These are phyloP conservation scores for Hippocampus abdominalis DNA, from an alignment of 2,113 vertebrate species.

Conservation along the genomic window DNA sequence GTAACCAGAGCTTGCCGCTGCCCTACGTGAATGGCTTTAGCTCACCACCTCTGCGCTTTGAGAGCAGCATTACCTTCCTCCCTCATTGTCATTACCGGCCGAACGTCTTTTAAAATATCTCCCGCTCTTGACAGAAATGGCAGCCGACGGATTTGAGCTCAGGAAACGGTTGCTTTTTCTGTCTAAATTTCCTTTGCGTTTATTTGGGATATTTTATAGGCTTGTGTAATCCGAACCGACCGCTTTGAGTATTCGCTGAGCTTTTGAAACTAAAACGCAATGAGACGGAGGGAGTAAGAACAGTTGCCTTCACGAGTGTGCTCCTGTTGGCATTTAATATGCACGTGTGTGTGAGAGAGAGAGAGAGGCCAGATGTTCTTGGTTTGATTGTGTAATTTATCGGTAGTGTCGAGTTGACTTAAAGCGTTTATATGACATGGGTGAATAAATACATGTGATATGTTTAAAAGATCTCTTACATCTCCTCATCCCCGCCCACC, in stretches of 20 bases:
- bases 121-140: constrained; percentile 48
- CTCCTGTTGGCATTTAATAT: constrained; percentile 57
- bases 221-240: constrained; percentile 64
- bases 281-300: constrained; percentile 64
- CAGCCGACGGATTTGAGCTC: constrained; percentile 60
- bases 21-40: constrained; percentile 48
- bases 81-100: constrained; percentile 49
- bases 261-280: constrained; percentile 70
- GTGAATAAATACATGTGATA: constrained; percentile 51
- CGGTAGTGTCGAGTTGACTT: constrained; percentile 56
- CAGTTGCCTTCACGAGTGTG: constrained; percentile 43
- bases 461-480: constrained; percentile 35
- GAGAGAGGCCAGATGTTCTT: constrained; percentile 65
- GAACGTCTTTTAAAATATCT: constrained; percentile 42
- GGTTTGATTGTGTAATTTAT: constrained; percentile 64
- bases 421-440: constrained; percentile 54
- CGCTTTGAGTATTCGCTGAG: constrained; percentile 70
- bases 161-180: constrained; percentile 58
- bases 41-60: constrained; percentile 48
- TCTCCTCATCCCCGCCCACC: constrained; percentile 20
- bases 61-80: constrained; percentile 47
- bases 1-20: constrained; percentile 61
- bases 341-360: constrained; percentile 49
- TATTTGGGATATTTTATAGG: constrained; percentile 75
- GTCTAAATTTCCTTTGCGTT: constrained; percentile 65